phyloP scores from a whole-genome alignment of 2,888 invertebrate genomes.

The Diogma glabrata region DNA sequence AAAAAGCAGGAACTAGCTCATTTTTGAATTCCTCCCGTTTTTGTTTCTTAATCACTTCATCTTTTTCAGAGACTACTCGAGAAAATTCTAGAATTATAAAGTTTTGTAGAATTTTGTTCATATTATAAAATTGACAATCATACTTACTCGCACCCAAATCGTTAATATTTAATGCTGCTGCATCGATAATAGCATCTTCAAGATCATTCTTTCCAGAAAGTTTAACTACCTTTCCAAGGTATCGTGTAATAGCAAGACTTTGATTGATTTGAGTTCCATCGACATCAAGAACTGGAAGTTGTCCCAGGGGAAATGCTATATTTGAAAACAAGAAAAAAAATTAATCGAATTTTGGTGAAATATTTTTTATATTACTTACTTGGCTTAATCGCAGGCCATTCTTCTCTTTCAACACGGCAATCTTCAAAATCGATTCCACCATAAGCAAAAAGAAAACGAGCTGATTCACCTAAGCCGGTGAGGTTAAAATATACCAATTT shows the following conservation, averaged over 20 bases:
- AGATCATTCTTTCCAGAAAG: constrained; percentile 39
- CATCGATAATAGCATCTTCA: constrained; percentile 42
- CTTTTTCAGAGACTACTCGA: constrained; percentile 10
- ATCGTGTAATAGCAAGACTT: constrained; percentile 40
- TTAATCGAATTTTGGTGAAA: too few relatives aligned
- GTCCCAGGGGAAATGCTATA: constrained; percentile 14
- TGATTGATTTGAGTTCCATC: constrained; percentile 40
- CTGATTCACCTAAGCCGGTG: too few relatives aligned
- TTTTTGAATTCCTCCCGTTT: too few relatives aligned
- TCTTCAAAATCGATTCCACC: too few relatives aligned
- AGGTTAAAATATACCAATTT: too few relatives aligned
- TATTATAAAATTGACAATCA: too few relatives aligned
- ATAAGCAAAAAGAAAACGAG: too few relatives aligned
- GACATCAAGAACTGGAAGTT: constrained; percentile 28
- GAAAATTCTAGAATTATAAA: constrained; percentile 9
- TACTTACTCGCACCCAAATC: constrained; percentile 40
- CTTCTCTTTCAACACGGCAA: too few relatives aligned
- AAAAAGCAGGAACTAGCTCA: constrained; percentile 7
- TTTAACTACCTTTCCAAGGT: constrained; percentile 39
- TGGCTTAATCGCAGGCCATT: too few relatives aligned
- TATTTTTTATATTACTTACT: too few relatives aligned
- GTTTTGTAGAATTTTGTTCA: too few relatives aligned
- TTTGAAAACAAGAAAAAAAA: neutral
- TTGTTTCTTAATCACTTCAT: constrained; percentile 6
- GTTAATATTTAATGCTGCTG: constrained; percentile 39